A percentile compares a stretch with the other conserved stretches of the same genome.
phyloP scores from a whole-genome alignment of 2,797 vertebrate genomes.

The Chelidonichthys spinosus region DNA sequence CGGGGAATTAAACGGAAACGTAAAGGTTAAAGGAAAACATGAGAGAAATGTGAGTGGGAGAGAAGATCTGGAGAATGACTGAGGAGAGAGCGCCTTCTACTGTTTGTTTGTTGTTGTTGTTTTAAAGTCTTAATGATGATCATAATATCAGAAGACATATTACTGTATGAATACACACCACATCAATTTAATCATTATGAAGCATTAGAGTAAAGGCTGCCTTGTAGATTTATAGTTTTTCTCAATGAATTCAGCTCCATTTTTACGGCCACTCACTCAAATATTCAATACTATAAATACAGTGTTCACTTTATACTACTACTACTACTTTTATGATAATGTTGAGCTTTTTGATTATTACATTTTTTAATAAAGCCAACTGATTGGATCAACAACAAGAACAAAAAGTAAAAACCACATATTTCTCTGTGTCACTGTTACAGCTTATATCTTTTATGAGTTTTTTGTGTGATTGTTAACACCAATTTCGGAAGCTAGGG shows the following conservation, averaged over 20 bases:
- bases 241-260: neutral
- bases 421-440: too few relatives aligned
- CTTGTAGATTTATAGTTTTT: neutral
- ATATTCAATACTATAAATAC: neutral
- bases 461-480: neutral
- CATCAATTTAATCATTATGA: neutral
- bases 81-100: constrained; percentile 43
- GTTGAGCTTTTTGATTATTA: neutral
- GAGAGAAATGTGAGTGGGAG: neutral
- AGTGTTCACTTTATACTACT: neutral
- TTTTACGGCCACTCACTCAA: neutral
- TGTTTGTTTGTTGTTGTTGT: neutral
- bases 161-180: neutral
- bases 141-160: neutral
- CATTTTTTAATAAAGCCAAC: too few relatives aligned
- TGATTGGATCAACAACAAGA: too few relatives aligned
- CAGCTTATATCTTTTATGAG: too few relatives aligned
- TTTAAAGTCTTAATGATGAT: neutral
- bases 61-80: neutral
- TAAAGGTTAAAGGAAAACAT: neutral
- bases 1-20: constrained; percentile 3
- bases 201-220: neutral
- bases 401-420: too few relatives aligned
- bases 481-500: too few relatives aligned
- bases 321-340: neutral